Evolutionary conservation across 1,140 invertebrate genomes (phyloP).

Genomic region (Rhagoletis pomonella): DNA sequence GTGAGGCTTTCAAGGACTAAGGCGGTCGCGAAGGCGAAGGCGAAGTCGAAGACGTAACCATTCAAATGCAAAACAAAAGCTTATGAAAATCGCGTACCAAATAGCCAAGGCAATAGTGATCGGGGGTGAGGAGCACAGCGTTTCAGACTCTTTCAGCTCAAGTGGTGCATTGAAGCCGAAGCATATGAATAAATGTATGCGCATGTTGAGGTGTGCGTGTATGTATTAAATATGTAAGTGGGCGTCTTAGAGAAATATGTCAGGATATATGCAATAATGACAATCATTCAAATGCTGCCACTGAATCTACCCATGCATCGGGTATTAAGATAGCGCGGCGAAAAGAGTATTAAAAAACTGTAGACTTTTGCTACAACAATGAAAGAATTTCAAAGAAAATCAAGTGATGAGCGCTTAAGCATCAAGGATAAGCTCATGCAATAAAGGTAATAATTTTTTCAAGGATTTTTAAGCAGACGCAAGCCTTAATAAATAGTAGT

Average conservation of each 20-base stretch:
- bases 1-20: not conserved
- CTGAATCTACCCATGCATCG: conserved; percentile 11
- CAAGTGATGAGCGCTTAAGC: conserved; percentile 37
- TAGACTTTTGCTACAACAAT: conserved; percentile 31
- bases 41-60: not conserved
- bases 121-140: not conserved
- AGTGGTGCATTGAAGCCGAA: conserved; percentile 43
- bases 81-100: conserved; percentile 23
- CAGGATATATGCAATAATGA: conserved; percentile 32
- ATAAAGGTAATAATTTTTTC: conserved; percentile 33
- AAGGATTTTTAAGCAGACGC: not conserved
- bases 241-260: not conserved
- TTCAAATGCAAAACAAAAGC: conserved; percentile 55
- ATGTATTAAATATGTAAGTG: no score
- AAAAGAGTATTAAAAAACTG: not conserved
- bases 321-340: not conserved
- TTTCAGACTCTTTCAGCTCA: not conserved
- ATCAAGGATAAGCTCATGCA: conserved; percentile 19
- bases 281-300: not conserved
- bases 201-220: not conserved
- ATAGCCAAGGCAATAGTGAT: conserved; percentile 1
- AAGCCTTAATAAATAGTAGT: not conserved
- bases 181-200: conserved; percentile 33
- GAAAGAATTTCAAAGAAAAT: not conserved
- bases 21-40: not conserved